Evolutionary conservation across 1,140 invertebrate species (phyloP).

Genomic region (Tetraneura akinire): DNA sequence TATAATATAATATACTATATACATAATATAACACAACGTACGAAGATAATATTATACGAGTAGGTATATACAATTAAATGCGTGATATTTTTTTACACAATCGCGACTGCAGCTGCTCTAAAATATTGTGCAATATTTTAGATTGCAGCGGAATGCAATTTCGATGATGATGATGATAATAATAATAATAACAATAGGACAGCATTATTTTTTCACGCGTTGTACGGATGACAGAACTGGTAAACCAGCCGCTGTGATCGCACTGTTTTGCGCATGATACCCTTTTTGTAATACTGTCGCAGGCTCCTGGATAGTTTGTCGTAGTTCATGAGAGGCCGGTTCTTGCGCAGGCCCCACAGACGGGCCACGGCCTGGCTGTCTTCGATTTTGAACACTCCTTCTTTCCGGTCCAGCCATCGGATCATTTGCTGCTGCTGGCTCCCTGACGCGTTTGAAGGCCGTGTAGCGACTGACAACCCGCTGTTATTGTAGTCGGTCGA

Average conservation of each 20-base stretch:
- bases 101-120: too few relatives aligned
- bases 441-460: constrained; percentile 60
- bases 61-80: too few relatives aligned
- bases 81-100: too few relatives aligned
- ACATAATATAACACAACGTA: too few relatives aligned
- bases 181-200: too few relatives aligned
- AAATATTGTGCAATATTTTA: too few relatives aligned
- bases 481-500: constrained; percentile 58
- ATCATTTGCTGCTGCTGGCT: constrained; percentile 87
- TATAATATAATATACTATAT: too few relatives aligned
- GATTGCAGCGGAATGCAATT: too few relatives aligned
- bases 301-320: constrained; percentile 98
- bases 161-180: too few relatives aligned
- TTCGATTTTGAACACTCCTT: constrained; percentile 98
- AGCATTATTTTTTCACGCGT: constrained; percentile 54
- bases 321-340: constrained; percentile 99
- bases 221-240: constrained; percentile 96
- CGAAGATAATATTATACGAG: too few relatives aligned
- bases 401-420: constrained; percentile 90
- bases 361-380: constrained; percentile 94
- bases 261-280: constrained; percentile 99
- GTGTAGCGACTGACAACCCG: constrained; percentile 67
- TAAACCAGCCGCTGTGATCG: constrained; percentile 97
- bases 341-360: constrained; percentile 96
- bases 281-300: constrained; percentile 99